phyloP scores from a whole-genome alignment of 2,888 invertebrate species.

The Eumerus sabulonum region DNA sequence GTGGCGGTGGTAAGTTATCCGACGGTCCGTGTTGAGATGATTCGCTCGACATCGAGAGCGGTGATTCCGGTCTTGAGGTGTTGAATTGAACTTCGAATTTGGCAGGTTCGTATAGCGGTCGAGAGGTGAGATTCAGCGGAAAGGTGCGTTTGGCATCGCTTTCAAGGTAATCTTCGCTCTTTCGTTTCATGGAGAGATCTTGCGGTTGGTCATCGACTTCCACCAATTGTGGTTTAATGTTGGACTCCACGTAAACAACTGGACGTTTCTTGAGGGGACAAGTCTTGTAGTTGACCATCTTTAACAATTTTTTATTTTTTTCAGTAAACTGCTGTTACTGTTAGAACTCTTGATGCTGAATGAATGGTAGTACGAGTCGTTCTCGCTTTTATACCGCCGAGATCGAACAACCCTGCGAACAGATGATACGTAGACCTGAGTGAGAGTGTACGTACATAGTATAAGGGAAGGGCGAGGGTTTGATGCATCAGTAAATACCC shows the following conservation, averaged over 20 bases:
- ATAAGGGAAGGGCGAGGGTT: constrained; percentile 29
- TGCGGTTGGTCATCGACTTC: constrained; percentile 73
- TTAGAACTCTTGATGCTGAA: constrained; percentile 75
- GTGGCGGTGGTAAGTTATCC: not conserved
- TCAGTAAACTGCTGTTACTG: too few species aligned
- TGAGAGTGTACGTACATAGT: constrained; percentile 48
- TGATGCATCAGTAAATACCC: constrained; percentile 23
- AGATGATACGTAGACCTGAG: constrained; percentile 52
- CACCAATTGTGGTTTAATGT: constrained; percentile 75
- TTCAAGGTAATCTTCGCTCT: constrained; percentile 68
- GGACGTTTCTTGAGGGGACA: constrained; percentile 96
- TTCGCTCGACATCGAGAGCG: constrained; percentile 34
- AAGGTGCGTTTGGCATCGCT: constrained; percentile 74
- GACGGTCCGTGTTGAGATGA: constrained; percentile 19
- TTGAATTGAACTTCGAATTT: not conserved
- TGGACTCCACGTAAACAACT: constrained; percentile 84
- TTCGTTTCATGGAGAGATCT: constrained; percentile 77
- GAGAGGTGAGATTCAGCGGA: constrained; percentile 75
- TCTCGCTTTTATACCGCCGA: constrained; percentile 53
- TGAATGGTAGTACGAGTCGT: constrained; percentile 75
- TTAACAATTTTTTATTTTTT: constrained; percentile 27
- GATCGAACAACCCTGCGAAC: constrained; percentile 40
- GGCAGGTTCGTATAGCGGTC: constrained; percentile 58
- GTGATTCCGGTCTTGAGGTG: constrained; percentile 47
- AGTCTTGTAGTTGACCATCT: constrained; percentile 90